Base-by-base conservation (phyloP, 1,140 invertebrate genomes). In the Drosophila grimshawi region DNA sequence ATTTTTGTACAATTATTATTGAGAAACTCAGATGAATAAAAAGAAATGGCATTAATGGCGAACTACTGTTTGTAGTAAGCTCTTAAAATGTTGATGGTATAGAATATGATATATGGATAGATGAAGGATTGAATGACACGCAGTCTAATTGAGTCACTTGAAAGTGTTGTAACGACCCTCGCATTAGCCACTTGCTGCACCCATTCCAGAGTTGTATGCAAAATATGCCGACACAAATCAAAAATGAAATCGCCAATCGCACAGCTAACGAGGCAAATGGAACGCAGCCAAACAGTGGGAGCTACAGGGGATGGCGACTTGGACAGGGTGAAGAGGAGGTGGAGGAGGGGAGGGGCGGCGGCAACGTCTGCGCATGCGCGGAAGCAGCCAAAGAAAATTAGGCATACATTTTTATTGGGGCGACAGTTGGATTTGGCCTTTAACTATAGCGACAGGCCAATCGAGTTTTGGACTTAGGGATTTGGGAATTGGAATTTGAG, bases 141-240 rank as follows among this genome's bases (percentile, higher is more conserved):
- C 19, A 19, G 19, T 39, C 8, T 41, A 10, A 41, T 10, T 10
- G 2, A 2, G 39, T 41, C 2, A 11, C 4, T 19, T 19, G 19
- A 19, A 49, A 70, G 45, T 64, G 2, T 37, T 39, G 4, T 5
- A 41, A 3, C 45, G 8, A 19, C 65, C 45, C 71, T 74, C 71
- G 70, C 66, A 69, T 69, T 69, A 62, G 66, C 65, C 71, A 74
- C 71, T 74, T 74, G 65, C 71, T 69, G 71, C 71, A 69, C 71
- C 52, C 72, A 70, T 64, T 75, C 52, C 59, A 19, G 5, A 45
- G 33, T 61, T 76, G 86, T 85, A 88, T 88, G 85, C 85, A 89
- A 88, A 89, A 88, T 88, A 88, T 88, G 85, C 77, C 73, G 78
- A 68, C 80, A 85, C 85, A 88, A 88, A 88, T 88, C 83, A 88